Evolutionary conservation across 2,113 vertebrate species (phyloP), one percentile per base, ranked within the genome.

Genomic region (Rhinogobius similis): DNA sequence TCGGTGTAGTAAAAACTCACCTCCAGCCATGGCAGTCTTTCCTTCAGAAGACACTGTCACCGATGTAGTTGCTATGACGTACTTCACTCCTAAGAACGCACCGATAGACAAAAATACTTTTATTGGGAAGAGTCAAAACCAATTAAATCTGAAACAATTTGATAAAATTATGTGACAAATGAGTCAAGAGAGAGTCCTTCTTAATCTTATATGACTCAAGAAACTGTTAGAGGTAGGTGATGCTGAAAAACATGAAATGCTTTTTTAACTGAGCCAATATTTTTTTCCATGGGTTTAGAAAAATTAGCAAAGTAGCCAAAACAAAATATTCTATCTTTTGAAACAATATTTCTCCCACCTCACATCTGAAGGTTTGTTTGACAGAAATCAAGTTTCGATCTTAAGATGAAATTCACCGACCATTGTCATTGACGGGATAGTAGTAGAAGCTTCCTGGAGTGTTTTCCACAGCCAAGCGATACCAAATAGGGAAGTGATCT

Each of bases 401-500:
- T 38, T n/a, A 13, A 7, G 48, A 52, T 13, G 58, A 10, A 24
- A 10, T 53, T 13, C 10, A 39, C 43, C 0, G 36, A 87, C 91
- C 92, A 92, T 92, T 93, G 0, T 96, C 95, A 18, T 93, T 93
- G 4, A 86, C 83, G 0, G 89, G 77, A 77, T 93, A 96, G 87
- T 95, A 99, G 81, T 92, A 92, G 88, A 98, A 98, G 76, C 87
- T 94, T 26, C 97, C 97, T 0, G 95, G 86, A 10, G 93, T 91
- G 73, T 95, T 94, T 70, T 98, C 96, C 0, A 93, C 94, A 0
- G 97, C 96, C 67, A 96, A 86, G 0, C 97, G 95, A 83, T 98
- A 99, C 97, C 97, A 99, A 70, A 97, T 91, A 0, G 97, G 97
- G 77, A 98, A 98, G 86, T 95, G 95, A 75, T 98, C 96, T 77